phyloP scores from a whole-genome alignment of 2,113 vertebrate species.

The Sinocyclocheilus maitianheensis region DNA sequence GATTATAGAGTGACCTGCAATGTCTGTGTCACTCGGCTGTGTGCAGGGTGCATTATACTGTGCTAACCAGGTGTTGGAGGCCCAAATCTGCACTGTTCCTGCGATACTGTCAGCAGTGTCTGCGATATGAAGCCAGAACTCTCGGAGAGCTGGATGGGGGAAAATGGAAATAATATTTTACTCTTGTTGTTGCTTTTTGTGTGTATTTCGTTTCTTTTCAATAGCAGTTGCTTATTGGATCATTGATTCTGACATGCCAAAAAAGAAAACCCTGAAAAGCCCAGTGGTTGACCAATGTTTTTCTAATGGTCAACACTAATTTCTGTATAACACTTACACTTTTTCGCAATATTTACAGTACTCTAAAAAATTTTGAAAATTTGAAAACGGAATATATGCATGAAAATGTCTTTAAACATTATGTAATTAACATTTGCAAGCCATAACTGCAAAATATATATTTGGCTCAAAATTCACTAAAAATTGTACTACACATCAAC shows the following conservation, averaged over 20 bases:
- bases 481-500: background rate
- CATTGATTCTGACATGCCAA: background rate
- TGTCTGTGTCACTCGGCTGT: conserved; percentile 99
- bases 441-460: background rate
- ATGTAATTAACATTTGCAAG: background rate
- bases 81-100: conserved; percentile 85
- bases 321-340: background rate
- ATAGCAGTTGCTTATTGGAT: conserved; percentile 28
- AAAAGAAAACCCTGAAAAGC: background rate
- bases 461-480: too few species aligned
- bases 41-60: conserved; percentile 93
- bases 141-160: conserved; percentile 27
- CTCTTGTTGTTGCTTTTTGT: conserved; percentile 40
- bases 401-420: background rate
- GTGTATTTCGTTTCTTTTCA: conserved; percentile 29
- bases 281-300: background rate
- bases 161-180: conserved; percentile 50
- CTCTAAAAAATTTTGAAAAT: background rate
- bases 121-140: conserved; percentile 77
- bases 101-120: conserved; percentile 85
- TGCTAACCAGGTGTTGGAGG: conserved; percentile 93
- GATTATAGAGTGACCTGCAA: conserved; percentile 99
- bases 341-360: background rate
- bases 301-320: background rate
- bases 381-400: background rate